These are phyloP conservation scores for Theocolax elegans DNA, from an alignment of 1,140 invertebrate species.

Conservation along the genomic window DNA sequence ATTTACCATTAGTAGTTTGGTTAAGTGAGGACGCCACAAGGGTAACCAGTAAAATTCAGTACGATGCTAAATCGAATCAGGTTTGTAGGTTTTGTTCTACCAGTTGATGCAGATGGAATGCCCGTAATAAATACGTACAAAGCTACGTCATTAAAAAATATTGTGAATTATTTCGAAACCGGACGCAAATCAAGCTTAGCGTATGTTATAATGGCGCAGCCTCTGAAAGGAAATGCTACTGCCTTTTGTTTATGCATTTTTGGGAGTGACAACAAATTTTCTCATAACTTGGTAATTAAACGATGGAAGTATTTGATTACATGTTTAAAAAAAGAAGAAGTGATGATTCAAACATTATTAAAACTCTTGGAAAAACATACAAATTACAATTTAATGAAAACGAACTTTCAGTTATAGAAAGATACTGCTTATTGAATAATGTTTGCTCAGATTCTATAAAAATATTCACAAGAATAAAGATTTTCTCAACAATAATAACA, in stretches of 20 bases:
- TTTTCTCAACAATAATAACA: too few relatives aligned
- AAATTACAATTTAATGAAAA: too few relatives aligned
- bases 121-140: slow-evolving; percentile 31
- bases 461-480: too few relatives aligned
- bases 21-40: slow-evolving; percentile 43
- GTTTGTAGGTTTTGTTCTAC: slow-evolving; percentile 34
- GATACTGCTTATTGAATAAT: too few relatives aligned
- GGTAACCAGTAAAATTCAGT: slow-evolving; percentile 40
- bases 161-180: slow-evolving; percentile 29
- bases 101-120: slow-evolving; percentile 28
- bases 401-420: too few relatives aligned
- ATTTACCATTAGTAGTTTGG: slow-evolving; percentile 39
- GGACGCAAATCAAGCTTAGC: slow-evolving; percentile 17
- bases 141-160: slow-evolving; percentile 35
- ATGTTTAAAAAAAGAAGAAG: slow-evolving; percentile 25
- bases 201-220: slow-evolving; percentile 40
- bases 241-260: slow-evolving; percentile 42
- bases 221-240: slow-evolving; percentile 20
- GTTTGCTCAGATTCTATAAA: too few relatives aligned
- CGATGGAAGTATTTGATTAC: slow-evolving; percentile 29
- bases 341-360: too few relatives aligned
- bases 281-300: slow-evolving; percentile 25
- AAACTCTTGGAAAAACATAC: too few relatives aligned
- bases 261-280: slow-evolving; percentile 39
- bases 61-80: slow-evolving; percentile 39